Evolutionary conservation across 1,140 invertebrate genomes (phyloP), one percentile per base, ranked within the genome.

Genomic region (Drosophila nannoptera): DNA sequence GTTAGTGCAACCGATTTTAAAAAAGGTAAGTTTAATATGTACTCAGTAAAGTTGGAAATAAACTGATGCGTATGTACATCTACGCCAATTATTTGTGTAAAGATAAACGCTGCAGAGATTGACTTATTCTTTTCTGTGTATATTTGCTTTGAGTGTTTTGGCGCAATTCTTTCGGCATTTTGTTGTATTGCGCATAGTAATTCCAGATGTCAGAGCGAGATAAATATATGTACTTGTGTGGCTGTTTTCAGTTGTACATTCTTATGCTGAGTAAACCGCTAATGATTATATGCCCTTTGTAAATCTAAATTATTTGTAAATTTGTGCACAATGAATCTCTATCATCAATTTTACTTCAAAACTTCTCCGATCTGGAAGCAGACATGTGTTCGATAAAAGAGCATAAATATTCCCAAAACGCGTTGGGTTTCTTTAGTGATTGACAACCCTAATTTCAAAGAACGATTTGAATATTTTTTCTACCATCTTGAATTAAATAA

Each of bases 81-180:
- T 46, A 9, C 54, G n/a, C 4, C 31, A 40, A 43, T 12, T 16
- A 31, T 45, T 36, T 42, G 14, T 9, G 33, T 14, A 38, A n/a
- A 48, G 29, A 33, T 31, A 14, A 42, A 14, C 29, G 22, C 35
- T 7, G 7, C 35, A 42, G 22, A 14, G 16, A 40, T 35, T 7
- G 4, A 32, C 45, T 50, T 67, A 8, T 61, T 35, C 55, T 14
- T 35, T 58, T 56, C 54, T 35, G 8, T 35, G 7, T 58, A 33
- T 55, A 62, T 67, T 58, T 36, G 43, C 56, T 70, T 70, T 67
- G 78, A 74, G 77, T 82, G 62, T 81, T 81, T 81, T 81, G 77
- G 77, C 77, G 77, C 77, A 81, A 81, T 72, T 72, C 35, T 2
- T 58, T 67, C 69, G 52, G 55, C 58, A 40, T 72, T 67, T 72